Evolutionary conservation across 2,888 invertebrate species (phyloP), one percentile per base, ranked within the genome.

Genomic region (Hofmannophila pseudospretella): DNA sequence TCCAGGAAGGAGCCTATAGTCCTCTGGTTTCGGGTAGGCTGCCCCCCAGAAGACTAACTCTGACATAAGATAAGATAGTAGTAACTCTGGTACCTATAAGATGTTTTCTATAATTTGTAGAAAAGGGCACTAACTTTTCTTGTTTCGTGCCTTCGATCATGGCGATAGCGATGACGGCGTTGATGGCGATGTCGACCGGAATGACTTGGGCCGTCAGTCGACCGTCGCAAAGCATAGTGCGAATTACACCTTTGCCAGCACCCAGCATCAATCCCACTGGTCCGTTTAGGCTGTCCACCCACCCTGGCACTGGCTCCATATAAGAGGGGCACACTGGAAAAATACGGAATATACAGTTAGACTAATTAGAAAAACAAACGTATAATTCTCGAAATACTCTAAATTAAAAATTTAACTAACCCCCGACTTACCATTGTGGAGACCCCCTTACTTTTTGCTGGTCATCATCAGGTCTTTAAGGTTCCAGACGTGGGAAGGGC

Each of bases 281-380:
- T 0, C 97, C 97, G 70, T 97, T 97, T 23, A 96, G 88, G 69
- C 91, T 97, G 72, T 97, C 97, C 47, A 97, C 95, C 97, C 97
- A 97, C 3, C 97, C 97, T 9, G 90, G 89, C 7, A 92, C 41
- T 0, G 95, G 95, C 50, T 95, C 94, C 29, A 62, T 59, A 16
- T 80, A 74, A 5, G 93, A 26, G 1, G 86, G 85, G 38, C 73
- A 72, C 2, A 86, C 86, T 86, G 60, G 1, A 81, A 29, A 4
- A 14, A 16, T 29, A 29, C n/a, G 2, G 11, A 3, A 79, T 20
- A 20, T 20, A 7, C 20, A 20, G 4, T 4, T 20, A 7, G 4
- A 20, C 20, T 5, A 20, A 5, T 20, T 20, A 4, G 4, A 20
- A 20, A 7, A 20, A 5, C 7, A 5, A 5, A 7, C 7, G 20